phyloP scores from a whole-genome alignment of 2,797 vertebrate genomes.

The Pseudomugil tenellus region DNA sequence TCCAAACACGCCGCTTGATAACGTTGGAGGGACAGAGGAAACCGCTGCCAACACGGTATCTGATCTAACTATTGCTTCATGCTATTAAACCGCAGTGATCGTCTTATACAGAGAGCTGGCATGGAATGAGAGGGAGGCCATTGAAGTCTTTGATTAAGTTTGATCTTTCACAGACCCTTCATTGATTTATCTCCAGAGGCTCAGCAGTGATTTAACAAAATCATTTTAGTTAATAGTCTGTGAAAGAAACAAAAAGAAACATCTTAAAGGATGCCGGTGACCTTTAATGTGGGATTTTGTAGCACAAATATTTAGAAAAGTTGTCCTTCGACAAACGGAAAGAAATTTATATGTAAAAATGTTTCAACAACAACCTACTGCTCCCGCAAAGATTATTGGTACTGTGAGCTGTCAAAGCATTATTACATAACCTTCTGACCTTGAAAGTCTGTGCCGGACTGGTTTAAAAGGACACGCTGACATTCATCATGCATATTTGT shows the following conservation, averaged over 20 bases:
- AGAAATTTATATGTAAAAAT: no score
- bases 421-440: no score
- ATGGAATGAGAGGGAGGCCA: neutral
- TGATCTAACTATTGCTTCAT: slow-evolving; percentile 54
- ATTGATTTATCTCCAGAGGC: slow-evolving; percentile 1
- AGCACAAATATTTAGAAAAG: no score
- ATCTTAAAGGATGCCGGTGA: neutral
- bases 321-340: no score
- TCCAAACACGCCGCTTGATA: slow-evolving; percentile 65
- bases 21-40: slow-evolving; percentile 34
- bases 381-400: no score
- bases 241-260: neutral
- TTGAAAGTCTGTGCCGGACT: no score
- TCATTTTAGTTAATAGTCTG: neutral
- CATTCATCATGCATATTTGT: no score
- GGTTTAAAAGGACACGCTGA: no score
- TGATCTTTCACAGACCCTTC: slow-evolving; percentile 50
- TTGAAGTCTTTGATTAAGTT: slow-evolving; percentile 40
- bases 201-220: neutral
- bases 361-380: no score
- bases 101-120: slow-evolving; percentile 51
- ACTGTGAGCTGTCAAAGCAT: no score
- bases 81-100: slow-evolving; percentile 57
- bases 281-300: neutral
- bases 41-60: slow-evolving; percentile 54